phyloP scores from a whole-genome alignment of 2,888 invertebrate genomes.

The Hydraecia micacea region DNA sequence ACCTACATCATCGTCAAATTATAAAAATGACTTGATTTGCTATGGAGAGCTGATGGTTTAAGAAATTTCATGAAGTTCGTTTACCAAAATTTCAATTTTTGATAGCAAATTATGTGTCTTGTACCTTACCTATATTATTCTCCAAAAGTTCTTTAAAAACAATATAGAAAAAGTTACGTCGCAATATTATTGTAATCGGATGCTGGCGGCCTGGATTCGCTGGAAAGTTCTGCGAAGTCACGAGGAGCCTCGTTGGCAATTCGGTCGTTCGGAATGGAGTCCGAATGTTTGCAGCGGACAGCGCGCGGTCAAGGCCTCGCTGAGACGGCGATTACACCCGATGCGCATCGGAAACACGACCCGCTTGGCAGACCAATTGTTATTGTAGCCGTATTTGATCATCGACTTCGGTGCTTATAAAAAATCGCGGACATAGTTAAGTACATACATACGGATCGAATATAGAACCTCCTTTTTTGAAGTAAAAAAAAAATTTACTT shows the following conservation, averaged over 20 bases:
- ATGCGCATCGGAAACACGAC: conserved; percentile 80
- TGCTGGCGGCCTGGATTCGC: conserved; percentile 69
- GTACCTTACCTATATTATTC: background rate
- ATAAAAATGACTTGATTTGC: too few species aligned
- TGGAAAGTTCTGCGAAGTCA: conserved; percentile 78
- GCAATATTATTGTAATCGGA: conserved; percentile 78
- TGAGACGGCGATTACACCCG: conserved; percentile 74
- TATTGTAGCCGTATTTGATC: conserved; percentile 72
- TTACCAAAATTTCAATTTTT: background rate
- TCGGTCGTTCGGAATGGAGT: conserved; percentile 62
- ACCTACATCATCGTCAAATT: too few species aligned
- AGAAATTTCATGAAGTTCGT: background rate
- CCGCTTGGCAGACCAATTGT: conserved; percentile 64
- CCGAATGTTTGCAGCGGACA: conserved; percentile 72
- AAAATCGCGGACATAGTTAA: too few species aligned
- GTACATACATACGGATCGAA: too few species aligned
- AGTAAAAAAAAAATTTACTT: too few species aligned
- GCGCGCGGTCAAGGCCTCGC: conserved; percentile 85
- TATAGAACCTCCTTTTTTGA: too few species aligned
- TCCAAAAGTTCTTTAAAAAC: conserved; percentile 62
- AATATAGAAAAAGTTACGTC: conserved; percentile 66
- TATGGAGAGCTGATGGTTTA: background rate
- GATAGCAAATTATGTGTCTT: background rate
- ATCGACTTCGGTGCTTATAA: conserved; percentile 51
- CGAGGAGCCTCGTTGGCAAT: conserved; percentile 77